A percentile compares a stretch with the other conserved stretches of the same genome.
These are phyloP conservation scores for Tauraco erythrolophus DNA, from an alignment of 2,113 vertebrate genomes.

Conservation along the genomic window DNA sequence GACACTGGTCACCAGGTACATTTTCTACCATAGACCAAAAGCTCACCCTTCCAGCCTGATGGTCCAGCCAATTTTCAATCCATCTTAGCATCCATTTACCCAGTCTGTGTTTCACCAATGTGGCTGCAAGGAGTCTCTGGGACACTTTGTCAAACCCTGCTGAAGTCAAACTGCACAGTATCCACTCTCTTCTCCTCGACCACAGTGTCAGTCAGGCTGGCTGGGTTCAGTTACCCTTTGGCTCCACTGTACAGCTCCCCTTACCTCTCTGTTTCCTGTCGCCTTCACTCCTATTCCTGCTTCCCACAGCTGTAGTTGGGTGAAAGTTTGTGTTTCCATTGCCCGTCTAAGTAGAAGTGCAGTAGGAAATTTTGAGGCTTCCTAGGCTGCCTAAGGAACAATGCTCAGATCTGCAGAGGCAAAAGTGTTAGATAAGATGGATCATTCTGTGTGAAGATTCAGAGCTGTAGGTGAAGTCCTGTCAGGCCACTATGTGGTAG, in stretches of 20 bases:
- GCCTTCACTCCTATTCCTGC: neutral
- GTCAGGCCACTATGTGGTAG: neutral
- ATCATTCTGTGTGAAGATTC: neutral
- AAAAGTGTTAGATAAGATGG: neutral
- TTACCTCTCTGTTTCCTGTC: neutral
- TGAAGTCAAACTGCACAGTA: neutral
- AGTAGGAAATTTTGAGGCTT: neutral
- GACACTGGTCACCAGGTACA: rapidly evolving
- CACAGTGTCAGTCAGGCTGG: neutral
- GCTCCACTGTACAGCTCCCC: neutral
- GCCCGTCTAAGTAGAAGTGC: neutral
- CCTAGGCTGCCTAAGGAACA: neutral
- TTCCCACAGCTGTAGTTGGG: rapidly evolving
- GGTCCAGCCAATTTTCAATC: neutral
- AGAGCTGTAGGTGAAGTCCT: neutral
- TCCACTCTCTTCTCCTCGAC: neutral
- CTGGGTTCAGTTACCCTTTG: neutral
- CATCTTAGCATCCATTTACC: neutral
- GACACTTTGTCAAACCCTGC: neutral
- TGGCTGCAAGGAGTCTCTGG: neutral
- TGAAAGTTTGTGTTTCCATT: neutral
- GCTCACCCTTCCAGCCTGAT: neutral
- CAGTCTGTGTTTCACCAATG: rapidly evolving
- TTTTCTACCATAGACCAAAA: neutral
- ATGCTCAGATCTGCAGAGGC: neutral